Evolutionary conservation across 1,140 invertebrate species (phyloP).

Genomic region (Mizuhopecten yessoensis): DNA sequence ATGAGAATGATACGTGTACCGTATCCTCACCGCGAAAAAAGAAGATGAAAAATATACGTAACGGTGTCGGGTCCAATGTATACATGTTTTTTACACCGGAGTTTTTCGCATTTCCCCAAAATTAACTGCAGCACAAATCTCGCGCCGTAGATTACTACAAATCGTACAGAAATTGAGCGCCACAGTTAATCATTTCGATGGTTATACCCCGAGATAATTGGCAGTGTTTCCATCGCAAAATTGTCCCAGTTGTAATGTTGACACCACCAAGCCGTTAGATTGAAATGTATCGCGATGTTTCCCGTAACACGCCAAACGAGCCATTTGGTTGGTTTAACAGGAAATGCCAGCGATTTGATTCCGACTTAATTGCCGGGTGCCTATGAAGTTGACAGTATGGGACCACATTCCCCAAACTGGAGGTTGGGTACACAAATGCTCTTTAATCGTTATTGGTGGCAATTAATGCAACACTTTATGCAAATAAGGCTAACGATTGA

Average conservation of each 20-base stretch:
- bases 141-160: background rate
- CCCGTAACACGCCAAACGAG: background rate
- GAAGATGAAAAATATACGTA: too few species aligned
- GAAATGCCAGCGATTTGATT: background rate
- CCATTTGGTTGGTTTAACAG: constrained; percentile 32
- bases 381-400: background rate
- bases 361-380: background rate
- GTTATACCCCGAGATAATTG: background rate
- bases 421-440: background rate
- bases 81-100: too few species aligned
- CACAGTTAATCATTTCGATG: background rate
- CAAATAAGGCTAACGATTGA: constrained; percentile 26
- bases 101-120: too few species aligned
- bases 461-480: constrained; percentile 29
- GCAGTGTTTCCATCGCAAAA: background rate
- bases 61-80: too few species aligned
- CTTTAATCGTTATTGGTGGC: background rate
- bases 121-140: background rate
- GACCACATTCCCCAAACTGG: background rate
- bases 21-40: too few species aligned
- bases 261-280: constrained; percentile 22
- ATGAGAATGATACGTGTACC: too few species aligned
- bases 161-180: background rate
- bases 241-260: background rate
- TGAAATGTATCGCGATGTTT: background rate